Percentiles rank a stretch among this genome's conserved stretches.
Conservation (phyloP, 2,113 vertebrate genomes). For the Cettia cetti region DNA sequence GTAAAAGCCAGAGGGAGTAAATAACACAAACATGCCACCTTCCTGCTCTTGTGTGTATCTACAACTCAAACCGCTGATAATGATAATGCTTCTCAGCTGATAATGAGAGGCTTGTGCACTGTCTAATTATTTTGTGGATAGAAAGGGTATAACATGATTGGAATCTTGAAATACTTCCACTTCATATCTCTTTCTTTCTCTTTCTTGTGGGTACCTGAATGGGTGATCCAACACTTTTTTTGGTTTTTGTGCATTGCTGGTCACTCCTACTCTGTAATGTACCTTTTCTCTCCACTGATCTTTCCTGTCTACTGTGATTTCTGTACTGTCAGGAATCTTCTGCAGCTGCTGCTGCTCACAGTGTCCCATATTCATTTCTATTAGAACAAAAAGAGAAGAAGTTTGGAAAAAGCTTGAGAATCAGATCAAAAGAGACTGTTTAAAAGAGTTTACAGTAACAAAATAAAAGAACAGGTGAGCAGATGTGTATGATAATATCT, state of each 20-base stretch:
- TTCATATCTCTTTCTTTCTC: not conserved
- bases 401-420: not conserved
- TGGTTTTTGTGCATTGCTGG: not conserved
- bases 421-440: not conserved
- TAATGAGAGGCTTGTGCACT: not conserved
- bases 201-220: not conserved
- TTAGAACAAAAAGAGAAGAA: not conserved
- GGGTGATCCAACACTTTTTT: not conserved
- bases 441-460: not conserved
- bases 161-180: not conserved
- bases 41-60: not conserved
- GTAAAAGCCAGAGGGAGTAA: not conserved
- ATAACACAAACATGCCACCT: not conserved
- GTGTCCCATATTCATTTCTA: not conserved
- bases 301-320: not conserved
- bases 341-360: not conserved
- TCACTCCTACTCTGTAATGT: not conserved
- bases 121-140: not conserved
- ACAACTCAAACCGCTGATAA: not conserved
- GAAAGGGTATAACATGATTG: not conserved
- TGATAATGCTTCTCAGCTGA: not conserved
- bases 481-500: not conserved
- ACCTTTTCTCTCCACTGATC: not conserved
- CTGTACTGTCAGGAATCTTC: not conserved
- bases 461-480: not conserved